Evolutionary conservation across 2,888 invertebrate species (phyloP), one percentile per base, ranked within the genome.

Genomic region (Scaptomyza caliginosa): DNA sequence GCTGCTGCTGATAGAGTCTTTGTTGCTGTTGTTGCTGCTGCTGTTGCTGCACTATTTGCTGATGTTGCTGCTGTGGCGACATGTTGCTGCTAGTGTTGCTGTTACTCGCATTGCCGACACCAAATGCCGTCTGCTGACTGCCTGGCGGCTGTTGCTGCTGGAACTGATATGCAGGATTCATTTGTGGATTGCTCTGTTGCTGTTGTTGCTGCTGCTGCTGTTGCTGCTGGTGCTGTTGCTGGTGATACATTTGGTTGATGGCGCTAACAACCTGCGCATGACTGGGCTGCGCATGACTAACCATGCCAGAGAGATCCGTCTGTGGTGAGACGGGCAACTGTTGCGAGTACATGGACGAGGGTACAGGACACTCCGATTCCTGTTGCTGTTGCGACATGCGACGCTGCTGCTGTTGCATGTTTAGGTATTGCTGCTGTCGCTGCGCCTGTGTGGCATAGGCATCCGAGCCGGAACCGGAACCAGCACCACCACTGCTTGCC

Each of bases 331-430:
- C 87, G 40, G 89, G 89, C 77, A 89, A 68, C 70, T 90, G 90
- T 55, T 91, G 91, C 65, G 91, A 90, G 72, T 91, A 91, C 80
- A 91, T 90, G 60, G 91, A 92, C 71, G 91, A 92, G n/a, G 92
- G 90, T 60, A 90, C 86, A 43, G 91, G 90, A 57, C 87, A 91
- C 42, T 91, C 90, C 24, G 90, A 73, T 13, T 90, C 89, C 38
- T 80, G 85, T 13, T 85, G 87, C 16, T 72, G 82, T 49, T 81
- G 77, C 34, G 89, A 89, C 73, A 83, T 79, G 49, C 88, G 85
- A 0, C 88, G 86, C 64, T 80, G 70, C 19, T 64, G 73, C 49
- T 42, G 86, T 51, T 72, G 83, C 86, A 87, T 73, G 23, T 77
- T 71, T 30, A 86, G 17, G 65, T 87, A 84, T 49, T 80, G 89